Evolutionary conservation across 2,888 invertebrate species (phyloP), one percentile per base, ranked within the genome.

Genomic region (Cryptocephalus moraei): DNA sequence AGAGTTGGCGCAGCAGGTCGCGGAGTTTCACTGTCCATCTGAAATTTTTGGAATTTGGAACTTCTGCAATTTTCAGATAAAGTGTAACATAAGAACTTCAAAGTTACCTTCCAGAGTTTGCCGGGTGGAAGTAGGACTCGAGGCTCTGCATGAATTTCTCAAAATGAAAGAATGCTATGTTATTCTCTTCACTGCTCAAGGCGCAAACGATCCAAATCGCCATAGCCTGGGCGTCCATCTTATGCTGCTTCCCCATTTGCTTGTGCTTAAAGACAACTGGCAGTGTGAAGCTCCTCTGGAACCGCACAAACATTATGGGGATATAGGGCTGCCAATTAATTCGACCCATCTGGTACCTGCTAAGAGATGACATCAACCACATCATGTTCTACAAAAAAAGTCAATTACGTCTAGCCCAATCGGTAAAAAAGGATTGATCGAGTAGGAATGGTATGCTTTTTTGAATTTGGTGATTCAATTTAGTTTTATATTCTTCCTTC

Each of bases 271-370:
- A 85, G 51, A 80, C 77, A 46, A 91, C 88, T 0, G 91, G 91
- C 44, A 93, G 72, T 62, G 84, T 82, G 45, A 92, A 77, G 36
- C 82, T 81, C 54, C 85, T 51, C 45, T 58, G 56, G 42, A 60
- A 59, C 38, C 60, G 14, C 9, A 80, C 79, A 62, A 86, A 88
- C 79, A 89, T 84, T 46, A 80, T 71, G 0, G 91, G 83, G 44
- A 91, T 77, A 63, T 91, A 78, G 0, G 88, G 87, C 51, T 84
- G 81, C 93, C 93, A 95, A 66, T 95, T 82, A 39, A 94, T 81
- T 45, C 82, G 81, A 0, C 93, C 92, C 45, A 88, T 83, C 67
- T 85, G 89, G 56, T 78, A 74, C 56, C 76, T 75, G 0, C 89
- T 84, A 41, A 90, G 70, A 41, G 82, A 77, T 0, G 89, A 76